A percentile compares a stretch with the other conserved stretches of the same genome.
phyloP scores from a whole-genome alignment of 2,888 invertebrate genomes.

The Eupeodes luniger region DNA sequence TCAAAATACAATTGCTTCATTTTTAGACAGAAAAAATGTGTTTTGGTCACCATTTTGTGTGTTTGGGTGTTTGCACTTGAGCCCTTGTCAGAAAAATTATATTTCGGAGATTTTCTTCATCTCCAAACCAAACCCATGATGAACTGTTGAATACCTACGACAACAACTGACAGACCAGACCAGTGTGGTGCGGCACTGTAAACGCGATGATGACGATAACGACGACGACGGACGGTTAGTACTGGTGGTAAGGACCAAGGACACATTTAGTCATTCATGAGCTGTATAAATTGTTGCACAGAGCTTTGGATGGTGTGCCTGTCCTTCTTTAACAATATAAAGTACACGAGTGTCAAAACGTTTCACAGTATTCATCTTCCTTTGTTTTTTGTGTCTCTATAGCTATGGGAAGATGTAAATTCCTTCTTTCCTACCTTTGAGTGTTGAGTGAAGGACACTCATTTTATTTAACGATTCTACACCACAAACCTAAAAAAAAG shows the following conservation, averaged over 20 bases:
- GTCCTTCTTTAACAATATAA: conserved; percentile 27
- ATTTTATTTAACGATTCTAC: conserved; percentile 65
- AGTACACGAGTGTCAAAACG: conserved; percentile 11
- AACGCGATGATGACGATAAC: too few relatives aligned
- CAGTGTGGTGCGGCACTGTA: too few relatives aligned
- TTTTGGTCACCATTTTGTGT: conserved; percentile 31
- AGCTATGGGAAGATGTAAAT: not conserved
- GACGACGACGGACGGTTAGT: too few relatives aligned
- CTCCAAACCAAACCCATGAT: conserved; percentile 46
- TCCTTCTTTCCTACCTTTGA: conserved; percentile 1
- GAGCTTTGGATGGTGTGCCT: conserved; percentile 2
- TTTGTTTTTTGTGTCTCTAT: not conserved
- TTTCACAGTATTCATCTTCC: not conserved
- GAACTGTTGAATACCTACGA: conserved; percentile 62
- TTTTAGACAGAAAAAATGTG: conserved; percentile 22
- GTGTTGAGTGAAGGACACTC: conserved; percentile 30
- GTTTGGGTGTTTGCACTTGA: conserved; percentile 54
- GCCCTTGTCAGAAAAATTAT: conserved; percentile 27
- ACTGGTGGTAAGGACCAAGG: conserved; percentile 17
- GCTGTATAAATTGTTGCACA: conserved; percentile 63
- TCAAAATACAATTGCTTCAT: conserved; percentile 54
- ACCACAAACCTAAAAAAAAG: conserved; percentile 40
- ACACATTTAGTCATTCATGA: conserved; percentile 67
- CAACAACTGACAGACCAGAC: conserved; percentile 43
- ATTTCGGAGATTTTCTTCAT: conserved; percentile 21